Percentiles rank a stretch among this genome's conserved stretches.
Conservation (phyloP, 92 coral and sea anemone species). For the Umimayanthus kanabou region DNA sequence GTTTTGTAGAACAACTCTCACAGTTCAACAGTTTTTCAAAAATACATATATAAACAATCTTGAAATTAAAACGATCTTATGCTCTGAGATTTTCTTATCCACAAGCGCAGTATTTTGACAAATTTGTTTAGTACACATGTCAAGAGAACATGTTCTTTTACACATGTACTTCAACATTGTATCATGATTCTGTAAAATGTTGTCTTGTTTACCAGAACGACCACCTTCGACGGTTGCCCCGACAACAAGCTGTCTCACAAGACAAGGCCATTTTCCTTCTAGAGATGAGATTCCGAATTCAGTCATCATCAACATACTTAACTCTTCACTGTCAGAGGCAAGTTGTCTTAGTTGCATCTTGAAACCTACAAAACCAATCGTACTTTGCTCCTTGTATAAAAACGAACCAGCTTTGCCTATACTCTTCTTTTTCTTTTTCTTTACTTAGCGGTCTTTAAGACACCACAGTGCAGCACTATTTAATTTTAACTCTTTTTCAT, state of each 20-base stretch:
- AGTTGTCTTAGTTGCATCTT: neutral
- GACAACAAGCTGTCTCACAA: conserved; percentile 2
- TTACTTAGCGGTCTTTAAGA: neutral
- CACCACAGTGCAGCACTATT: neutral
- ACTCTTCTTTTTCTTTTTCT: neutral
- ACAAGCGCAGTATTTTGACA: neutral
- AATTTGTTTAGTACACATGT: too few relatives aligned
- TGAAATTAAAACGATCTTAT: too few relatives aligned
- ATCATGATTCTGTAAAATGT: neutral
- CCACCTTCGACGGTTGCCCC: neutral
- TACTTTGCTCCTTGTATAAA: neutral
- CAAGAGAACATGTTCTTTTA: too few relatives aligned
- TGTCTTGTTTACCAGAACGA: neutral
- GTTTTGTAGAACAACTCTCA: too few relatives aligned
- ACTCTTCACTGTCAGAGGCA: conserved; percentile 12
- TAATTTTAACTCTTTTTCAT: too few relatives aligned
- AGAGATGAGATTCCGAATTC: conserved; percentile 14
- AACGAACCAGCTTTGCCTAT: neutral
- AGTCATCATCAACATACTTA: conserved; percentile 19
- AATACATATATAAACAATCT: too few relatives aligned
- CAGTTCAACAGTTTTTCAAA: too few relatives aligned
- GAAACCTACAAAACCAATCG: neutral
- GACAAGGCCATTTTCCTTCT: conserved; percentile 19
- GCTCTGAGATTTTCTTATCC: too few relatives aligned
- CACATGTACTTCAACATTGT: neutral